phyloP scores from a whole-genome alignment of 2,797 vertebrate species.

The Ctenopoma multispine region DNA sequence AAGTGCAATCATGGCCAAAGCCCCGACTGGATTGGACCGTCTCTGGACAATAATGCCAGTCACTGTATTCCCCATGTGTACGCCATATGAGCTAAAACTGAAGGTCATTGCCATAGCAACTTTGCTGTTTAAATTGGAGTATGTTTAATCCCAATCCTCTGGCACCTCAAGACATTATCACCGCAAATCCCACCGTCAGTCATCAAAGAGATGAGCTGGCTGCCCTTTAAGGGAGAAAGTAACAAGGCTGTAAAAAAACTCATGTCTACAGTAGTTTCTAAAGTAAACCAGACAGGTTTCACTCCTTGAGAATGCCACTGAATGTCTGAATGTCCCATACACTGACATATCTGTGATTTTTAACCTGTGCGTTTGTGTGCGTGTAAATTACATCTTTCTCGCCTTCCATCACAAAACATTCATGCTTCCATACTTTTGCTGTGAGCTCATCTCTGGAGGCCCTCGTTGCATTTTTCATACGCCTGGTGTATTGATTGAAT shows the following conservation, averaged over 20 bases:
- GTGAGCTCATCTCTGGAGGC: slow-evolving; percentile 1
- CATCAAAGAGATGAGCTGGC: slow-evolving; percentile 75
- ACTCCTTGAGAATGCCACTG: slow-evolving; percentile 52
- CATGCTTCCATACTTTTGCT: slow-evolving; percentile 15
- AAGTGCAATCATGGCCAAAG: slow-evolving; percentile 64
- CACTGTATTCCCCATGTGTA: slow-evolving; percentile 42
- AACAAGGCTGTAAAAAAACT: slow-evolving; percentile 51
- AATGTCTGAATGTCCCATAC: slow-evolving; percentile 42
- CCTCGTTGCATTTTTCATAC: slow-evolving; percentile 28
- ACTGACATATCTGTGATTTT: slow-evolving; percentile 31
- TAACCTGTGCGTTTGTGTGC: slow-evolving; percentile 7
- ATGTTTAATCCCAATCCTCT: slow-evolving; percentile 82
- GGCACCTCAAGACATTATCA: slow-evolving; percentile 83
- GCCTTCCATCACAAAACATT: slow-evolving; percentile 10
- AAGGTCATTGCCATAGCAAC: slow-evolving; percentile 85
- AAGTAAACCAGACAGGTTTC: slow-evolving; percentile 58
- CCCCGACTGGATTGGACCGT: slow-evolving; percentile 29
- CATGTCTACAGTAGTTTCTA: slow-evolving; percentile 41
- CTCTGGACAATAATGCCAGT: slow-evolving; percentile 64
- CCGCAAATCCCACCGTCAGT: slow-evolving; percentile 76
- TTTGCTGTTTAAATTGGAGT: slow-evolving; percentile 79
- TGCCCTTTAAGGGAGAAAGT: slow-evolving; percentile 77
- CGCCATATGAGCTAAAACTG: slow-evolving; percentile 64
- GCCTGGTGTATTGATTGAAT: slow-evolving; percentile 31
- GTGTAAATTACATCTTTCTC: slow-evolving; percentile 35